Base-by-base conservation (phyloP, 2,113 vertebrate species). In the Hoplias malabaricus region DNA sequence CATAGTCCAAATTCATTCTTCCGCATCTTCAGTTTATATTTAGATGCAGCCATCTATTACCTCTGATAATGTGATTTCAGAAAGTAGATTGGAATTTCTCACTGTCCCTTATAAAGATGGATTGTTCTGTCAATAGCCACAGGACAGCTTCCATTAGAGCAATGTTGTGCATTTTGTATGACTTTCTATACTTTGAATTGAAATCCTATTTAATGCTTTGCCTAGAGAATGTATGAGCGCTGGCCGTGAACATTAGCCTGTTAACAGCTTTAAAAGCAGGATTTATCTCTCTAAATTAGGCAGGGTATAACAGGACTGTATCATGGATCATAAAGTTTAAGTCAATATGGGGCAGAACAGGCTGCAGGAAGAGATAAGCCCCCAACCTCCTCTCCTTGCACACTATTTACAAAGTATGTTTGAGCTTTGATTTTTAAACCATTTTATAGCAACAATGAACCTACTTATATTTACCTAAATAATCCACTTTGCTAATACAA, bases 271-370 rank as follows among this genome's bases (percentile, higher is more conserved):
- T 96, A 96, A 96, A 95, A 94, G 93, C 90, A 93, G 92, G 91
- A 97, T 96, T 95, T 95, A 96, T 95, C 92, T 93, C 91, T 89
- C 90, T 92, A 95, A 98, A 97, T 98, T 94, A 97, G 93, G 88
- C 89, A 83, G 89, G 89, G 91, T 94, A 93, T 95, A 96, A 95
- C 94, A 95, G 89, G 91, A 93, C 80, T 83, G 92, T 93, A 92
- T 91, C 94, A 96, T 94, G 96, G 94, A 94, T 95, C 95, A 95
- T 97, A 97, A 98, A 98, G 92, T 95, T 93, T 93, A 92, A 93
- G 94, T 97, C 96, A 97, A 97, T 97, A 96, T 88, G 90, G 93
- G 88, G 89, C 88, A 87, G 91, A 90, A 93, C 88, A 89, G 86
- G 69, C 77, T 86, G 84, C 88, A 91, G 89, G 77, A 75, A 74